A percentile compares a stretch with the other conserved stretches of the same genome.
Conservation (phyloP, 1,140 invertebrate species). For the Sesamia nonagrioides region DNA sequence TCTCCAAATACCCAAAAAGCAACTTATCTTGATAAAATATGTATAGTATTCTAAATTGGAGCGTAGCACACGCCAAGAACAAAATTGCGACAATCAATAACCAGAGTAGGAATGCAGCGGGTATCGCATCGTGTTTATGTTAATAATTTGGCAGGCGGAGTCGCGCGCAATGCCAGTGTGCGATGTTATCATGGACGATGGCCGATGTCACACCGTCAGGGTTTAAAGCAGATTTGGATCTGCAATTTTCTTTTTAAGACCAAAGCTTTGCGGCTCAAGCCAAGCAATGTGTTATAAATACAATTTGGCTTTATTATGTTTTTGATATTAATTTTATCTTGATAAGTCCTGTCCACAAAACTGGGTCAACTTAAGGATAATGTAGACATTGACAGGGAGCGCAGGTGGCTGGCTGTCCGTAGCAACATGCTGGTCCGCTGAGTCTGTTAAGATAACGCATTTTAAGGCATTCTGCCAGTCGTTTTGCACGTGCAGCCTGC, state of each 20-base stretch:
- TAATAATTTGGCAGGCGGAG: constrained; percentile 60
- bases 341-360: too few relatives aligned
- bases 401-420: too few relatives aligned
- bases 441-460: too few relatives aligned
- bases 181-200: constrained; percentile 47
- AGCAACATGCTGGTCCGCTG: too few relatives aligned
- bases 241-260: background rate
- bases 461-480: too few relatives aligned
- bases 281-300: too few relatives aligned
- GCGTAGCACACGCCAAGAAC: constrained; percentile 33
- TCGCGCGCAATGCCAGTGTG: constrained; percentile 52
- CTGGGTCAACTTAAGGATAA: too few relatives aligned
- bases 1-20: background rate
- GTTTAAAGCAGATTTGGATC: constrained; percentile 25
- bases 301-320: too few relatives aligned
- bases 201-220: constrained; percentile 50
- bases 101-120: background rate
- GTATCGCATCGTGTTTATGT: constrained; percentile 49
- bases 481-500: too few relatives aligned
- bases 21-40: constrained; percentile 37
- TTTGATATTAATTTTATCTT: too few relatives aligned
- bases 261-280: background rate
- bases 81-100: constrained; percentile 45
- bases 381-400: too few relatives aligned
- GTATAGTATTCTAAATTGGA: constrained; percentile 40